Percentiles rank a stretch among this genome's conserved stretches.
Evolutionary conservation across 2,113 vertebrate genomes (phyloP).

Genomic region (Catagonus wagneri): DNA sequence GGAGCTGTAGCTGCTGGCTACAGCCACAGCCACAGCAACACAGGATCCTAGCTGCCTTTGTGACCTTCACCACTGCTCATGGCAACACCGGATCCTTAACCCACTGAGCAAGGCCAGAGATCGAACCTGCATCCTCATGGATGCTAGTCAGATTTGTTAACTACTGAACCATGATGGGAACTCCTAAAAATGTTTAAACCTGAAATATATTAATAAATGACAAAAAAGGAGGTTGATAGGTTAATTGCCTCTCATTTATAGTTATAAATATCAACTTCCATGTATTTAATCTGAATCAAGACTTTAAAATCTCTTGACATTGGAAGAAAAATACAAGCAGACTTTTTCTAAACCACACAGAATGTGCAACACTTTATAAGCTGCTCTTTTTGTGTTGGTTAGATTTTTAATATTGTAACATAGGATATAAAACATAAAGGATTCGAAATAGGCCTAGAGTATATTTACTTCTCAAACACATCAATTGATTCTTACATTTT

Average conservation of each 20-base stretch:
- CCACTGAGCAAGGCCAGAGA: too few relatives aligned
- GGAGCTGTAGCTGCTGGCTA: too few relatives aligned
- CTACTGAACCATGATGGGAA: background rate
- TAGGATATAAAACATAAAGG: conserved; percentile 7
- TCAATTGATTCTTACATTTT: background rate
- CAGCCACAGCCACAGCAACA: too few relatives aligned
- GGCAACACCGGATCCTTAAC: too few relatives aligned
- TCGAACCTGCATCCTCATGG: too few relatives aligned
- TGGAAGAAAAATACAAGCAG: conserved; percentile 58
- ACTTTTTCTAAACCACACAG: background rate
- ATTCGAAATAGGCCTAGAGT: background rate
- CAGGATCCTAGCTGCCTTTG: too few relatives aligned
- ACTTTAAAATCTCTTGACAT: conserved; percentile 16
- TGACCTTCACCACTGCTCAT: too few relatives aligned
- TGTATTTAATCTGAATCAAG: background rate
- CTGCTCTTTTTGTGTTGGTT: conserved; percentile 12
- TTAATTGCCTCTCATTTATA: conserved; percentile 33
- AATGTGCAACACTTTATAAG: background rate
- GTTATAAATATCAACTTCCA: conserved; percentile 32
- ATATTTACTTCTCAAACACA: background rate
- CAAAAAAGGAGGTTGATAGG: background rate
- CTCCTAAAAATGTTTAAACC: background rate
- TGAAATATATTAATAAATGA: conserved; percentile 37
- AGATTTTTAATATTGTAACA: conserved; percentile 23
- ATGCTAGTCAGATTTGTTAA: too few relatives aligned